Conservation (phyloP, 2,888 invertebrate species). For the Isoperla grammatica region DNA sequence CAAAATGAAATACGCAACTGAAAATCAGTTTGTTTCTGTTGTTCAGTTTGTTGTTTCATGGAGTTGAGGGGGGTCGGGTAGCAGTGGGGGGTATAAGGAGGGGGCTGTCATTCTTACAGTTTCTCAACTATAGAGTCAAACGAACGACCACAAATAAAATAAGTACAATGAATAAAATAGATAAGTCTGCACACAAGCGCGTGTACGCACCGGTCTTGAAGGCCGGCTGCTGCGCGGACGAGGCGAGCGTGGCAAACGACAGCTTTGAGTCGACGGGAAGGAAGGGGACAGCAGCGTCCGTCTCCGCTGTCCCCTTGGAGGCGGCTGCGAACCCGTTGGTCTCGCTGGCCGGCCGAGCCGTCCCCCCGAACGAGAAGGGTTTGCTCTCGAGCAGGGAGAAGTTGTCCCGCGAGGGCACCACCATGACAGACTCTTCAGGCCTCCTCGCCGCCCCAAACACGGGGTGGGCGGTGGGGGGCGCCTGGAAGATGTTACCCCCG, state of each 20-base stretch:
- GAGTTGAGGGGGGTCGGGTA: too few relatives aligned
- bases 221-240: neutral
- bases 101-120: too few relatives aligned
- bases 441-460: neutral
- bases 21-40: too few relatives aligned
- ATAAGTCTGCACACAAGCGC: too few relatives aligned
- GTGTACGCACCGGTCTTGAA: slow-evolving; percentile 7
- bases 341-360: neutral
- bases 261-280: slow-evolving; percentile 34
- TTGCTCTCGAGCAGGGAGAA: too few relatives aligned
- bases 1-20: too few relatives aligned
- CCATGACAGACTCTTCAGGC: neutral
- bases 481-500: neutral
- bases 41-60: too few relatives aligned
- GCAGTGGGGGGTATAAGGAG: too few relatives aligned
- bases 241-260: slow-evolving; percentile 28
- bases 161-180: too few relatives aligned
- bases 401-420: too few relatives aligned
- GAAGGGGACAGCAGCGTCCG: slow-evolving; percentile 33
- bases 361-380: neutral
- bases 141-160: too few relatives aligned
- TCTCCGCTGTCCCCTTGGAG: slow-evolving; percentile 19
- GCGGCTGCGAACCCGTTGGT: neutral
- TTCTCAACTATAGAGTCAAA: too few relatives aligned
- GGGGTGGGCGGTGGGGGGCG: neutral